Percentiles rank a stretch among this genome's conserved stretches.
Evolutionary conservation across 2,888 invertebrate species (phyloP).

Genomic region (Cantharis rustica): DNA sequence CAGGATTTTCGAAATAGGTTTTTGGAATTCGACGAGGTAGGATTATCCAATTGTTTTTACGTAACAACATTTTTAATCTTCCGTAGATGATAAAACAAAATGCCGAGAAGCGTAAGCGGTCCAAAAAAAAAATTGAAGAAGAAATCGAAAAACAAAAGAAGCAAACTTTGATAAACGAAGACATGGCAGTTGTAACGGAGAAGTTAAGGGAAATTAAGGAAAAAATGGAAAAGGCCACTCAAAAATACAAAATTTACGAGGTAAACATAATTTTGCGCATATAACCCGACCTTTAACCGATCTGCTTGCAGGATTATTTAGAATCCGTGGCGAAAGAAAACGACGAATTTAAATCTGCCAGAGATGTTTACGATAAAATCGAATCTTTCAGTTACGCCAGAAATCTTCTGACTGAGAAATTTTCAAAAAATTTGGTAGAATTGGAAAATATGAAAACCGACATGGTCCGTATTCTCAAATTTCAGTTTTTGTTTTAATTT

Average conservation of each 20-base stretch:
- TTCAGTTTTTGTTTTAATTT: not conserved
- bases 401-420: not conserved
- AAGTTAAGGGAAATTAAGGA: conserved; percentile 3
- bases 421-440: not conserved
- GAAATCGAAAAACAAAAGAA: not conserved
- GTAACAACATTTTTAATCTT: not conserved
- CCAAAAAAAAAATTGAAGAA: not conserved
- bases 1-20: conserved; percentile 6
- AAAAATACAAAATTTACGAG: conserved; percentile 6
- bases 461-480: conserved; percentile 1
- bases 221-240: conserved; percentile 4
- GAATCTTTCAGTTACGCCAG: conserved; percentile 10
- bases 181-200: not conserved
- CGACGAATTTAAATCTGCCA: not conserved
- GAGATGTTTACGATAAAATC: conserved; percentile 18
- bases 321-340: conserved; percentile 7
- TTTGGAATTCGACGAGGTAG: conserved; percentile 13
- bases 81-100: conserved; percentile 16
- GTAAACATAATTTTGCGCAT: not conserved
- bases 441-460: conserved; percentile 5
- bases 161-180: not conserved
- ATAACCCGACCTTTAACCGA: not conserved
- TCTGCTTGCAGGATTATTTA: conserved; percentile 9
- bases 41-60: not conserved
- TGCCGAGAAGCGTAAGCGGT: conserved; percentile 1